Evolutionary conservation across 2,113 vertebrate genomes (phyloP), one percentile per base, ranked within the genome.

Genomic region (Elachura formosa): DNA sequence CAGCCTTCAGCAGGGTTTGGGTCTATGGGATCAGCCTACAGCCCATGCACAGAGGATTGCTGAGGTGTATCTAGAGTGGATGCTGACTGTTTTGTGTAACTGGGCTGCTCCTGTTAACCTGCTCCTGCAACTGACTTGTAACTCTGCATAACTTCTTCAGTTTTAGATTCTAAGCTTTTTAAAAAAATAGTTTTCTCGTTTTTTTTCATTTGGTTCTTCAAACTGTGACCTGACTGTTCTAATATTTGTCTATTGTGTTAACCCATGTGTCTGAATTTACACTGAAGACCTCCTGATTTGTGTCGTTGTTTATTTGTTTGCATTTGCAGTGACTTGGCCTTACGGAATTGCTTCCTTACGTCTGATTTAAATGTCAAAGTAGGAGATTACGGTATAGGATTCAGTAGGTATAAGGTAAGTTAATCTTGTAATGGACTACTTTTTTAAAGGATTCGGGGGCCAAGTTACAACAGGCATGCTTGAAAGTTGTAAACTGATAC

Each of bases 351-450:
- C 97, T 99, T 98, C 95, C 98, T 99, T 54, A 99, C 99, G 23
- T 98, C 98, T 1, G 99, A 99, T 95, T 98, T 99, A 91, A 99
- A 99, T 29, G 99, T 99, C 90, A 99, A 99, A 98, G 98, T 99
- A 74, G 99, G 99, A 86, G 99, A 99, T 96, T 99, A 99, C 45
- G 99, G 99, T 25, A 99, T 99, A 81, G 99, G 99, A 87, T 98
- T 98, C 95, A 99, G 98, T 82, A 98, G 98, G 95, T 99, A 98
- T 84, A 99, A 99, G 98, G 99, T 99, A 97, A 98, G 98, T 66
- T 69, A 41, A 38, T 63, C 21, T 69, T 43, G 16, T 46, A 10
- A n/a, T 24, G 10, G 31, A 29, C 38, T 40, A 26, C 28, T 75
- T 45, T 12, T 40, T 41, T 18, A 26, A 22, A 73, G 49, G 26